Evolutionary conservation across 2,888 invertebrate species (phyloP), one percentile per base, ranked within the genome.

Genomic region (Watsonalla cultraria): DNA sequence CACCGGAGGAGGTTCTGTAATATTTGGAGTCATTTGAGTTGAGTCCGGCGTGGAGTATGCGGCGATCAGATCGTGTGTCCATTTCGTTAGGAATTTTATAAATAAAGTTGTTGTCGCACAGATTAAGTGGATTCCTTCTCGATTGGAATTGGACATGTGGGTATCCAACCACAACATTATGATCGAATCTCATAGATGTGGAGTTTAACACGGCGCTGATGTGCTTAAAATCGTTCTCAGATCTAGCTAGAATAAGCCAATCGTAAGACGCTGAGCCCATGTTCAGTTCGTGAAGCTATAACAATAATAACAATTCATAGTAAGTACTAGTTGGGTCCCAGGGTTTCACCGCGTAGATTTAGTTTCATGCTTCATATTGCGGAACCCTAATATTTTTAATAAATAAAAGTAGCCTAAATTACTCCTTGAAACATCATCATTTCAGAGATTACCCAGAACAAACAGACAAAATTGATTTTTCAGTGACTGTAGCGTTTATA

Each of bases 101-200:
- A 5, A 62, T 54, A 55, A 88, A 87, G 59, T 86, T 88, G 0
- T 49, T 55, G 35, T 78, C 74, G 52, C 88, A 88, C 2, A 88
- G 45, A 8, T 68, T 69, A 0, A 69, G 37, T 1, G 47, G 15
- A 6, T 61, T 48, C 7, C 50, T 48, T 50, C 42, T 9, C 39
- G 47, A 0, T 24, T 54, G 47, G 7, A 59, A 51, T 50, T 59
- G 64, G 24, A 42, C 54, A 24, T 66, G 60, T 0, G 82, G 75
- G 54, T 79, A 84, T 1, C 75, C 76, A 5, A 82, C 77, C 2
- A 86, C 64, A 6, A 90, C 69, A 49, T 84, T 86, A 61, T 89
- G 86, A 59, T 90, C 88, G 54, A 86, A 90, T 0, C 86, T 74
- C 24, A 90, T 64, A 0, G 79, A 72, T 0, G 86, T 84, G 8